phyloP scores from a whole-genome alignment of 35 echinoderm and acorn worm genomes.

The Nesometra sesokonis region DNA sequence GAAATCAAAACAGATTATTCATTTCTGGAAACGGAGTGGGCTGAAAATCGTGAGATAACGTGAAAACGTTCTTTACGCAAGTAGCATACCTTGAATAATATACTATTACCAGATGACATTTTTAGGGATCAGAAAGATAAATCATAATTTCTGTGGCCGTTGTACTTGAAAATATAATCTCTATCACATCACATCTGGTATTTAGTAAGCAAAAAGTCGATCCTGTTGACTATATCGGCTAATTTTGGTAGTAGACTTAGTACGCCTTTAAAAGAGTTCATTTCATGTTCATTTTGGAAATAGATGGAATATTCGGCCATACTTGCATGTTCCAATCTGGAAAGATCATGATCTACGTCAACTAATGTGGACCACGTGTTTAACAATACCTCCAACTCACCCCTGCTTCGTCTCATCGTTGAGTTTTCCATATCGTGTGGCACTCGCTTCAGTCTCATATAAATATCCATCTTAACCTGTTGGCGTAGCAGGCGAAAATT shows the following conservation, averaged over 20 bases:
- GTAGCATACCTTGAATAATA: too few species aligned
- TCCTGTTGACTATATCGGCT: constrained; percentile 56
- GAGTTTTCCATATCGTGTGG: constrained; percentile 30
- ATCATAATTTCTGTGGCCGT: too few species aligned
- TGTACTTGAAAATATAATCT: too few species aligned
- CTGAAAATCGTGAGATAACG: too few species aligned
- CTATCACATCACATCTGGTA: constrained; percentile 56
- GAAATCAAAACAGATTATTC: too few species aligned
- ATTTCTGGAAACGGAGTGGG: too few species aligned
- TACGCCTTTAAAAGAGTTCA: constrained; percentile 37
- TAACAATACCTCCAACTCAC: constrained; percentile 72
- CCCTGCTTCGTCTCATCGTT: constrained; percentile 38
- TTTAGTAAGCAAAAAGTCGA: constrained; percentile 83
- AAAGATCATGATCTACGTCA: constrained; percentile 37
- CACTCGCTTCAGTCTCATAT: constrained; percentile 35
- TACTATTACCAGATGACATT: too few species aligned
- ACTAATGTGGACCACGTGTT: constrained; percentile 56
- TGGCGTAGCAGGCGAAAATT: constrained; percentile 83
- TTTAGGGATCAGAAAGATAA: too few species aligned
- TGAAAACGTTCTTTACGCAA: too few species aligned
- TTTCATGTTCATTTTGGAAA: constrained; percentile 59
- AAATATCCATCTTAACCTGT: constrained; percentile 79
- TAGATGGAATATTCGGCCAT: constrained; percentile 22
- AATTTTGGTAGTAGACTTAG: constrained; percentile 78
- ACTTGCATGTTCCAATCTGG: constrained; percentile 54